Evolutionary conservation across 2,888 invertebrate genomes (phyloP).

Genomic region (Therioaphis trifolii): DNA sequence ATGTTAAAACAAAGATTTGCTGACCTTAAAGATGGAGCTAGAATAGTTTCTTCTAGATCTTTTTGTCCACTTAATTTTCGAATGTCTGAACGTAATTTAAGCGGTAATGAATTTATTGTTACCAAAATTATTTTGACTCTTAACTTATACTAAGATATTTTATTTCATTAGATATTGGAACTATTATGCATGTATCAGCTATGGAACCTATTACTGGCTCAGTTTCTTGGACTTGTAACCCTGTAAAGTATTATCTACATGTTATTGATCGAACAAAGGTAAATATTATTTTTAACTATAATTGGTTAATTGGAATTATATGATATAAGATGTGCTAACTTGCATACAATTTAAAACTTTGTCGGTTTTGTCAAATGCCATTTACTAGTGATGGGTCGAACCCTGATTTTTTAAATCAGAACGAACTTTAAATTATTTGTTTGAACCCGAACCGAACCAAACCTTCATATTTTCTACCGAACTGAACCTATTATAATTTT

Average conservation of each 20-base stretch:
- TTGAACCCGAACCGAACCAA: too few relatives aligned
- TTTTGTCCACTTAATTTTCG: conserved; percentile 99
- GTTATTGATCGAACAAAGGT: conserved; percentile 94
- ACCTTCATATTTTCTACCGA: too few relatives aligned
- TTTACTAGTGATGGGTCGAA: too few relatives aligned
- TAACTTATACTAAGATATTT: conserved; percentile 12
- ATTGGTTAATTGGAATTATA: background rate
- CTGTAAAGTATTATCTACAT: conserved; percentile 98
- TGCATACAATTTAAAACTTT: background rate
- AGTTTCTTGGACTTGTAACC: conserved; percentile 99
- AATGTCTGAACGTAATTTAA: conserved; percentile 96
- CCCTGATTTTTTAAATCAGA: too few relatives aligned
- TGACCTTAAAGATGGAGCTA: conserved; percentile 93
- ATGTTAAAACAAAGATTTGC: conserved; percentile 96
- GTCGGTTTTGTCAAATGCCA: background rate
- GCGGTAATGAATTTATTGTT: conserved; percentile 74
- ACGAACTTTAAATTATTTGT: too few relatives aligned
- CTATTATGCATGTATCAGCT: conserved; percentile 98
- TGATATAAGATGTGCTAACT: background rate
- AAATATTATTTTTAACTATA: conserved; percentile 38
- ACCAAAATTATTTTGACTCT: conserved; percentile 28
- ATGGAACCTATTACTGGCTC: conserved; percentile 94
- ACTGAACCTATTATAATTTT: too few relatives aligned
- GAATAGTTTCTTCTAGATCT: conserved; percentile 97
- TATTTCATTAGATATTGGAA: conserved; percentile 83